Conservation (phyloP, 2,113 vertebrate genomes). For the Peucedramus taeniatus region DNA sequence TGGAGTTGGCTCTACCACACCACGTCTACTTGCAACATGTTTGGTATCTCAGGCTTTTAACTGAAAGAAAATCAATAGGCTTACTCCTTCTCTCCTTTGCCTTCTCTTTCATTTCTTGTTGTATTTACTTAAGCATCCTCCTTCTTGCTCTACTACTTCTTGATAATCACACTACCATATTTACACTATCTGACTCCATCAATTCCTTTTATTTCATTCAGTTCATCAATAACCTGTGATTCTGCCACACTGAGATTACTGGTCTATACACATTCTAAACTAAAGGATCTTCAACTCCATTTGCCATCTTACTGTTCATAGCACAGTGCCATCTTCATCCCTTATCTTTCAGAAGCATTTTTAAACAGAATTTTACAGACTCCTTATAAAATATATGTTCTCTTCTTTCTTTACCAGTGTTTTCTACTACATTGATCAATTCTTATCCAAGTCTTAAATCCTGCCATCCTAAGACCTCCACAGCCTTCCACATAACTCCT, state of each 20-base stretch:
- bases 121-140: background rate
- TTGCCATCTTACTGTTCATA: background rate
- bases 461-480: background rate
- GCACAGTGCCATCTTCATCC: background rate
- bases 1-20: background rate
- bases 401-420: background rate
- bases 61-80: background rate
- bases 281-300: background rate
- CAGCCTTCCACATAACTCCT: background rate
- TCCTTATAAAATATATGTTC: background rate
- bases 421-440: background rate
- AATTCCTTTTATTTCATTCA: background rate
- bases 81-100: background rate
- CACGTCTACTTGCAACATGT: background rate
- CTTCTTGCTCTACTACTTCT: background rate
- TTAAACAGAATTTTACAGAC: background rate
- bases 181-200: background rate
- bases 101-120: background rate
- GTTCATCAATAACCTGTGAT: background rate
- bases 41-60: background rate
- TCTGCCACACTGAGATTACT: background rate
- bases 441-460: background rate
- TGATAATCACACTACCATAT: background rate
- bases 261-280: background rate
- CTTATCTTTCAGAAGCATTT: background rate